These are phyloP conservation scores for Drosophila kambysellisi DNA, from an alignment of 2,888 invertebrate genomes.

Conservation along the genomic window DNA sequence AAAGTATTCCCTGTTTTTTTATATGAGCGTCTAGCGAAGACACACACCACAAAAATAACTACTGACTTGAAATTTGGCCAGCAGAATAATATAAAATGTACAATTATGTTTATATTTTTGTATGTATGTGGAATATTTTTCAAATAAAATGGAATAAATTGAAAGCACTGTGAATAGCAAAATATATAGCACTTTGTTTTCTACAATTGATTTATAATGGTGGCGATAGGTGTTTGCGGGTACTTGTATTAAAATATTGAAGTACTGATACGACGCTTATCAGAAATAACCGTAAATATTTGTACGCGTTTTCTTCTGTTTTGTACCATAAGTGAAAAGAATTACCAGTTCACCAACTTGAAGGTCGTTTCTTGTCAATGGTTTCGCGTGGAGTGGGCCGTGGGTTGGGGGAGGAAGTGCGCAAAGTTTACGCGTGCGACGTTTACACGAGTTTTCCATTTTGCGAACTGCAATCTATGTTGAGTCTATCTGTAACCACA, in stretches of 20 bases:
- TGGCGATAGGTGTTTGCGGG: not conserved
- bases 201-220: not conserved
- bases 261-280: conserved; percentile 51
- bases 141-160: not conserved
- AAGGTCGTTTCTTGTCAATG: conserved; percentile 32
- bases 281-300: conserved; percentile 25
- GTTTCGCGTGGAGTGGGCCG: not conserved
- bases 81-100: not conserved
- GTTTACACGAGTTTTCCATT: conserved; percentile 31
- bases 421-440: conserved; percentile 32
- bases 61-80: not conserved
- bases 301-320: conserved; percentile 5
- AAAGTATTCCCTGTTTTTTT: conserved; percentile 21
- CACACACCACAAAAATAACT: not conserved
- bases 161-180: not conserved
- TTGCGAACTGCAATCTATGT: conserved; percentile 5
- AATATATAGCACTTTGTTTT: not conserved
- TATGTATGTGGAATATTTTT: not conserved
- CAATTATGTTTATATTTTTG: not conserved
- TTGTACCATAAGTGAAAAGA: conserved; percentile 1
- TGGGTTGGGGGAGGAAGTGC: not conserved
- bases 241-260: conserved; percentile 19
- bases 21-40: not conserved
- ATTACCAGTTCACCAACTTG: conserved; percentile 20
- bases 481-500: not conserved